These are phyloP conservation scores for Brenthis hecate DNA, from an alignment of 2,888 invertebrate genomes.

Conservation along the genomic window DNA sequence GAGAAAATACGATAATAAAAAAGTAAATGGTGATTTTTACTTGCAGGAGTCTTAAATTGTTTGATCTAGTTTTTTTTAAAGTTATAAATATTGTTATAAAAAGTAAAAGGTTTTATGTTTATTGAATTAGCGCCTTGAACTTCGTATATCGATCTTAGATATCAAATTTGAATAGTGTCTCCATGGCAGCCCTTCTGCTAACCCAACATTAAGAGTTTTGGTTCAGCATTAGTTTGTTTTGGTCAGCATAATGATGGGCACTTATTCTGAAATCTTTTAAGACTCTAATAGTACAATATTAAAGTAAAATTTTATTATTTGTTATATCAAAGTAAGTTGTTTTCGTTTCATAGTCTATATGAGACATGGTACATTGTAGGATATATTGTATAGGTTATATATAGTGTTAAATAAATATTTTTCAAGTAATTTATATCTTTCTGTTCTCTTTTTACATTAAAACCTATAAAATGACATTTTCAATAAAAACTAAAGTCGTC, in stretches of 20 bases:
- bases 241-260: neutral
- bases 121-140: too few species aligned
- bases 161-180: too few species aligned
- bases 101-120: too few species aligned
- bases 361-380: slow-evolving; percentile 25
- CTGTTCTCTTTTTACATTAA: slow-evolving; percentile 3
- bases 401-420: slow-evolving; percentile 26
- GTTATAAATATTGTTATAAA: too few species aligned
- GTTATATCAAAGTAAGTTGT: slow-evolving; percentile 24
- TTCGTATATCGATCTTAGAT: too few species aligned
- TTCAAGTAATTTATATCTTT: neutral
- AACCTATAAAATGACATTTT: neutral
- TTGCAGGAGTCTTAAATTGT: too few species aligned
- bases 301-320: slow-evolving; percentile 3
- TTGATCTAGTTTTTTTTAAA: too few species aligned
- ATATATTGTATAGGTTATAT: neutral
- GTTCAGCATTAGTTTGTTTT: too few species aligned
- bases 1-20: too few species aligned
- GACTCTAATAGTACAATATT: slow-evolving; percentile 6
- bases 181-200: too few species aligned
- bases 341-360: slow-evolving; percentile 35
- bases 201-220: too few species aligned
- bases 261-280: neutral
- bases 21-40: too few species aligned
- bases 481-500: neutral